These are phyloP conservation scores for Capra hircus DNA, from an alignment of 2,113 vertebrate genomes.

Conservation along the genomic window DNA sequence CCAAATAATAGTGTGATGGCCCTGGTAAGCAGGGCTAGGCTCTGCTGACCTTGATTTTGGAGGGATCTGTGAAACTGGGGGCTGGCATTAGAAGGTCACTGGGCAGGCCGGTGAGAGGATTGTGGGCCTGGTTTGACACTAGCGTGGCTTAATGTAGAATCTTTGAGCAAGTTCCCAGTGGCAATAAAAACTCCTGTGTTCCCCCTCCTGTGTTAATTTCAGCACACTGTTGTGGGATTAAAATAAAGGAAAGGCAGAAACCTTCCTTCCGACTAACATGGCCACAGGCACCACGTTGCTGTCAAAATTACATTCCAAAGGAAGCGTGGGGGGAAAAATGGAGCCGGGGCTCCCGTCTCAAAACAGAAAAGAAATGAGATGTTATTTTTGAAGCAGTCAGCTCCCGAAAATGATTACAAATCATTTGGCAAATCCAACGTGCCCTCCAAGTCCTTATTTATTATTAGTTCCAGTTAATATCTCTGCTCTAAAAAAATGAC, in stretches of 20 bases:
- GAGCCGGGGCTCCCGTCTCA: neutral
- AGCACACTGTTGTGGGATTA: neutral
- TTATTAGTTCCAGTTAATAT: slow-evolving; percentile 28
- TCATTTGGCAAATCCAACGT: neutral
- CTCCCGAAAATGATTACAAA: slow-evolving; percentile 9
- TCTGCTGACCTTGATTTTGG: neutral
- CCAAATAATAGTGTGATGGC: neutral
- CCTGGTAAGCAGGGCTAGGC: neutral
- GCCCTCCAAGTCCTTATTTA: slow-evolving; percentile 2
- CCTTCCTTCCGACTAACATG: neutral
- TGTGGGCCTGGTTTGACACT: neutral
- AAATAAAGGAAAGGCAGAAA: slow-evolving; percentile 10
- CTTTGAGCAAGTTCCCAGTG: neutral
- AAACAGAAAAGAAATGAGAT: slow-evolving; percentile 40
- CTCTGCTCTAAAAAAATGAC: neutral
- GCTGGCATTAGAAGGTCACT: neutral
- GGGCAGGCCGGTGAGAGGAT: neutral
- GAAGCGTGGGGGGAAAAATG: neutral
- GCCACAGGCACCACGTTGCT: slow-evolving; percentile 28
- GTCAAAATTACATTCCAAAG: slow-evolving; percentile 45
- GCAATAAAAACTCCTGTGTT: neutral
- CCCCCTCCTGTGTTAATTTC: neutral
- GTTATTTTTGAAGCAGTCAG: slow-evolving; percentile 45
- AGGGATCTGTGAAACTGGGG: neutral
- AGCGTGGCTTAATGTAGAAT: neutral